Conservation (phyloP, 2,888 invertebrate genomes). For the Dryadula phaetusa region DNA sequence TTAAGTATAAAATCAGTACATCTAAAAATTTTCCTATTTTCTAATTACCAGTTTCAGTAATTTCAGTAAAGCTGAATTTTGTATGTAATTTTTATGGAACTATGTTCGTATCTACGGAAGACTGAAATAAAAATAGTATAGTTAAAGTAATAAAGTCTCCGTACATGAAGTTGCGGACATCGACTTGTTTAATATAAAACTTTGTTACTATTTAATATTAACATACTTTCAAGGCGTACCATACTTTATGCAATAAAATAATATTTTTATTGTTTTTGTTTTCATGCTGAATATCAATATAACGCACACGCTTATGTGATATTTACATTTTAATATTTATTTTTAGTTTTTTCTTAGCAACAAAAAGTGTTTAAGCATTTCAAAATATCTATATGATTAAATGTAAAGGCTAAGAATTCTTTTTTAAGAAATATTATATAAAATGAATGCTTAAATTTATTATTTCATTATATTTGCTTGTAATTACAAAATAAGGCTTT, state of each 20-base stretch:
- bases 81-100: too few species aligned
- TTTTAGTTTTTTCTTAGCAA: neutral
- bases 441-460: neutral
- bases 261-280: constrained; percentile 43
- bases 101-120: too few species aligned
- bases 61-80: too few species aligned
- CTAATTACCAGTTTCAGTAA: too few species aligned
- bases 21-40: too few species aligned
- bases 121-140: too few species aligned
- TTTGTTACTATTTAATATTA: constrained; percentile 42
- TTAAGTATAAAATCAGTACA: too few species aligned
- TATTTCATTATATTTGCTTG: too few species aligned
- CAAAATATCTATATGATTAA: constrained; percentile 1
- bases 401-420: neutral
- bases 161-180: too few species aligned
- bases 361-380: neutral
- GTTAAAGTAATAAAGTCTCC: too few species aligned
- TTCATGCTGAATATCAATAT: constrained; percentile 39
- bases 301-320: neutral
- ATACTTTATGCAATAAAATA: constrained; percentile 40
- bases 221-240: constrained; percentile 38
- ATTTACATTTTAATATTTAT: constrained; percentile 2
- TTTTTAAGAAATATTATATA: neutral
- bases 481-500: too few species aligned
- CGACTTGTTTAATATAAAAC: constrained; percentile 15